Conservation (phyloP, 2,888 invertebrate genomes). For the Drosophila formosana region DNA sequence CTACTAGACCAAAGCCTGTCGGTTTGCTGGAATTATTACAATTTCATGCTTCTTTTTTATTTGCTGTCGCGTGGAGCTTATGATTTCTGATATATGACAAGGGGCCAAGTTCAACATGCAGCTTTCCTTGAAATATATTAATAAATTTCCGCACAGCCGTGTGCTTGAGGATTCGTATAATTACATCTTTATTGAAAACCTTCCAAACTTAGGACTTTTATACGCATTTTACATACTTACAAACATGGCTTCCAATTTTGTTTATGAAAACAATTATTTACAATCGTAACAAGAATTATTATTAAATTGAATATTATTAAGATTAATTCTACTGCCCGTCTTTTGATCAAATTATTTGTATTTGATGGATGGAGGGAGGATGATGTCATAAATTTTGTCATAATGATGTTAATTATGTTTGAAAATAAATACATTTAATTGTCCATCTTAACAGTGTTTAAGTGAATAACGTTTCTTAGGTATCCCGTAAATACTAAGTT, state of each 20-base stretch:
- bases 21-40: constrained; percentile 81
- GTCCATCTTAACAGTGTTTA: too few relatives aligned
- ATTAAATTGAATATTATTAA: too few relatives aligned
- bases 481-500: too few relatives aligned
- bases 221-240: constrained; percentile 35
- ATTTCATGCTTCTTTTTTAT: constrained; percentile 82
- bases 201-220: constrained; percentile 56
- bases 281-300: too few relatives aligned
- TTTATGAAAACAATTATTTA: too few relatives aligned
- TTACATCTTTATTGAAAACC: constrained; percentile 61
- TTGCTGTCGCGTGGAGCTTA: constrained; percentile 81
- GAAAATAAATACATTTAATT: too few relatives aligned
- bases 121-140: constrained; percentile 71
- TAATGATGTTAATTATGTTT: too few relatives aligned
- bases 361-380: too few relatives aligned
- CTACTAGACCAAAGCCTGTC: constrained; percentile 40
- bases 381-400: too few relatives aligned
- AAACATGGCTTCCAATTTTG: neutral
- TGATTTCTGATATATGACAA: constrained; percentile 83
- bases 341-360: too few relatives aligned
- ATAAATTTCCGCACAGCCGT: constrained; percentile 66
- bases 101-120: constrained; percentile 55
- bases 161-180: constrained; percentile 19
- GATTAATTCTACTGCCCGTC: too few relatives aligned
- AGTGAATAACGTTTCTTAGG: too few relatives aligned